Evolutionary conservation across 1,140 invertebrate genomes (phyloP).

Genomic region (Pseudomyrmex sp.): DNA sequence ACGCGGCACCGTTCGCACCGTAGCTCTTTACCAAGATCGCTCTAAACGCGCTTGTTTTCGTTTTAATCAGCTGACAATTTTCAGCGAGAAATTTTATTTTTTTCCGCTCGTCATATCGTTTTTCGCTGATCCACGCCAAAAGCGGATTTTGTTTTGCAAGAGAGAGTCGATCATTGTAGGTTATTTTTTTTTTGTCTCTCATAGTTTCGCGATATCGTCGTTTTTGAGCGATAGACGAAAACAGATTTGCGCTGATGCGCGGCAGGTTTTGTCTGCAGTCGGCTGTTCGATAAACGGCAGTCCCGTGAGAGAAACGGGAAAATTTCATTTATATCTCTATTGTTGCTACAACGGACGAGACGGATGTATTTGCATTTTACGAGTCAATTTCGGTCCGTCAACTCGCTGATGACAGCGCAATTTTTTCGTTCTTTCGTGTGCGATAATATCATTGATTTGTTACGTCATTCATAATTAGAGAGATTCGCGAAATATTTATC

Average conservation of each 20-base stretch:
- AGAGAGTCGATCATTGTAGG: conserved; percentile 14
- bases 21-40: not conserved
- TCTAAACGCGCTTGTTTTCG: not conserved
- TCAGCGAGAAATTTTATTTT: conserved; percentile 11
- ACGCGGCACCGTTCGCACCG: not conserved
- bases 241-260: conserved; percentile 8
- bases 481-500: not conserved
- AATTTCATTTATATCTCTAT: conserved; percentile 46
- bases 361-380: conserved; percentile 43
- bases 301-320: conserved; percentile 7
- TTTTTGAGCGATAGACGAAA: conserved; percentile 16
- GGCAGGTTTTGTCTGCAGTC: conserved; percentile 25
- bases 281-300: not conserved
- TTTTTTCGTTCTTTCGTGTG: not conserved
- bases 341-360: conserved; percentile 30
- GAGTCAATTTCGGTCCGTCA: conserved; percentile 17
- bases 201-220: not conserved
- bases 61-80: not conserved
- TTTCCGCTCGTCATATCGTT: not conserved
- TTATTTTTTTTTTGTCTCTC: conserved; percentile 13
- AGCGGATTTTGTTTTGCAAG: conserved; percentile 12
- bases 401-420: conserved; percentile 37
- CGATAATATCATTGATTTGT: conserved; percentile 1
- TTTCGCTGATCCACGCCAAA: not conserved
- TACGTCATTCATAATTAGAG: not conserved